Conservation (phyloP, 2,797 vertebrate genomes). For the Myotis vivesi region DNA sequence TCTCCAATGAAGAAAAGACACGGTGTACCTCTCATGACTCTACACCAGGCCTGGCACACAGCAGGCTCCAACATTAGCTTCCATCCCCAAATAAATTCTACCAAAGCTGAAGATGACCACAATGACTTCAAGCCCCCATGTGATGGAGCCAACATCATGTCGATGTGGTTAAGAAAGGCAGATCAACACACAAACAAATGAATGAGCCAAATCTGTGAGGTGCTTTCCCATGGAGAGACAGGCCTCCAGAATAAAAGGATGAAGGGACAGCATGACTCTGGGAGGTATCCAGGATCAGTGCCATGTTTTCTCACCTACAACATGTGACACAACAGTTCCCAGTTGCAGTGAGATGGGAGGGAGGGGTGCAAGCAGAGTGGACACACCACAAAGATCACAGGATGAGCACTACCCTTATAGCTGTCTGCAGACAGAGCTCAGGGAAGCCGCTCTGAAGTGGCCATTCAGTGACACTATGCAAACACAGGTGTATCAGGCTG, state of each 20-base stretch:
- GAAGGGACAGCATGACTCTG: neutral
- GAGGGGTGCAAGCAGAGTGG: neutral
- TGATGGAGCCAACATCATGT: accelerated
- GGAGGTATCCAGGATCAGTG: neutral
- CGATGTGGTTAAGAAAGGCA: no score
- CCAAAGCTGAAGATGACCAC: neutral
- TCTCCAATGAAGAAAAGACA: neutral
- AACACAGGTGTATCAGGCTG: neutral
- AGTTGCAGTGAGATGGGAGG: neutral
- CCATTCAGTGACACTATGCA: neutral
- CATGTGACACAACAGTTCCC: neutral
- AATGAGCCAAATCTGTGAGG: neutral
- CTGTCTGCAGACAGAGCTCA: neutral
- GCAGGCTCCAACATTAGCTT: neutral
- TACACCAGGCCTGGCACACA: no score
- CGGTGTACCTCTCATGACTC: neutral
- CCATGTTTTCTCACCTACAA: neutral
- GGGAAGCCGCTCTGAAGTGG: neutral
- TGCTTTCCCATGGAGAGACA: accelerated
- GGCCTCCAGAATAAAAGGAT: neutral
- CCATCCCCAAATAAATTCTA: neutral
- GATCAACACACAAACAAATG: neutral
- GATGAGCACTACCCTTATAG: accelerated
- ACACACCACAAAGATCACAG: accelerated
- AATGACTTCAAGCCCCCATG: neutral